Evolutionary conservation across 2,888 invertebrate species (phyloP).

Genomic region (Aporophyla nigra): DNA sequence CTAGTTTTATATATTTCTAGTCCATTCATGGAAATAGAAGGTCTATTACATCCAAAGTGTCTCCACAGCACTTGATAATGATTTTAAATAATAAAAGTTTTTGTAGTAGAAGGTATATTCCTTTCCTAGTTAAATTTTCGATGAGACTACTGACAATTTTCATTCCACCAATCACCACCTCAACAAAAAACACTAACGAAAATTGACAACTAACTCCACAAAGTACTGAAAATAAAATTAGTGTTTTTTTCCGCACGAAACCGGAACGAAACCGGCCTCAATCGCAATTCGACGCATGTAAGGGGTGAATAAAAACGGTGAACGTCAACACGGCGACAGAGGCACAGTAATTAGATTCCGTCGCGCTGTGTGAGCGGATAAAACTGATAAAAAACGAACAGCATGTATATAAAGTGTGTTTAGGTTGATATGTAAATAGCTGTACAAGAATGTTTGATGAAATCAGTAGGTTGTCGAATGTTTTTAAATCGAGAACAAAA

Average conservation of each 20-base stretch:
- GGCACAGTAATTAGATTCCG: constrained; percentile 73
- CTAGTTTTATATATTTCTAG: not conserved
- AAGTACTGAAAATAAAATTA: constrained; percentile 46
- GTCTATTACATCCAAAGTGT: too few relatives aligned
- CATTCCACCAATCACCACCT: not conserved
- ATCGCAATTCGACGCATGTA: constrained; percentile 66
- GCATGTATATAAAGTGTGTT: constrained; percentile 39
- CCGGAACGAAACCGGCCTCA: constrained; percentile 53
- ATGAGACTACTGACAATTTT: not conserved
- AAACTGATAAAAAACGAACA: constrained; percentile 65
- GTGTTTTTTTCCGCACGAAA: constrained; percentile 48
- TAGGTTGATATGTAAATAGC: constrained; percentile 34
- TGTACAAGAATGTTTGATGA: constrained; percentile 3
- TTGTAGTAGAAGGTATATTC: not conserved
- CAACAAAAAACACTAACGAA: not conserved
- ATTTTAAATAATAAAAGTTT: not conserved
- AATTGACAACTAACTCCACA: constrained; percentile 32
- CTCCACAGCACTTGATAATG: not conserved
- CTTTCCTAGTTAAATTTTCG: not conserved
- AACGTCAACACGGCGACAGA: constrained; percentile 66
- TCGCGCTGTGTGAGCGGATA: constrained; percentile 52
- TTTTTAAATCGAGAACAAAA: not conserved
- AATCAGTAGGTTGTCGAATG: not conserved
- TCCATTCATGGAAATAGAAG: not conserved
- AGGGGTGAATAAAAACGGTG: constrained; percentile 66